Evolutionary conservation across 1,140 invertebrate species (phyloP).

Genomic region (Daktulosphaira vitifoliae): DNA sequence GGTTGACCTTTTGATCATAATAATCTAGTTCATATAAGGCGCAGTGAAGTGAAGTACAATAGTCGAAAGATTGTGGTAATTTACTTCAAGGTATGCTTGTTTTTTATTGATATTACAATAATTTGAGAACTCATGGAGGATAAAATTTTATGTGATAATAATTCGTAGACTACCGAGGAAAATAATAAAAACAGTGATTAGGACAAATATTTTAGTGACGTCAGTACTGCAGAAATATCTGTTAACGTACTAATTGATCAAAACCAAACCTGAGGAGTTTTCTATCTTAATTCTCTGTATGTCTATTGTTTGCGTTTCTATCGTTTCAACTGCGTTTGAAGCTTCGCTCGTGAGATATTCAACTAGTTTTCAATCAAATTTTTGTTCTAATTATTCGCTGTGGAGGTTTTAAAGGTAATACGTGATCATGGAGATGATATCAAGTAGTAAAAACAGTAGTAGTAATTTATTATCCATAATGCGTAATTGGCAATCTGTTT

Average conservation of each 20-base stretch:
- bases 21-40: not conserved
- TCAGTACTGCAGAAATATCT: no score
- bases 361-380: not conserved
- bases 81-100: no score
- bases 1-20: conserved; percentile 14
- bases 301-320: conserved; percentile 2
- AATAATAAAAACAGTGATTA: no score
- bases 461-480: conserved; percentile 19
- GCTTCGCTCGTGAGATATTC: not conserved
- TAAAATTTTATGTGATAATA: no score
- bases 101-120: not conserved
- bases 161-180: no score
- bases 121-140: not conserved
- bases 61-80: no score
- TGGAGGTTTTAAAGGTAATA: conserved; percentile 27
- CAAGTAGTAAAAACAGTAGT: conserved; percentile 28
- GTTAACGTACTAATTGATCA: no score
- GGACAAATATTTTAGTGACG: no score
- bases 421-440: conserved; percentile 19
- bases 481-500: conserved; percentile 7
- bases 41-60: not conserved
- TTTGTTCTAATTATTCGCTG: conserved; percentile 22
- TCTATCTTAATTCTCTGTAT: no score
- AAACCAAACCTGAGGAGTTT: no score
- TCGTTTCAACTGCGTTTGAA: conserved; percentile 4